Base-by-base conservation (phyloP, 2,113 vertebrate species). In the Crotophaga sulcirostris region DNA sequence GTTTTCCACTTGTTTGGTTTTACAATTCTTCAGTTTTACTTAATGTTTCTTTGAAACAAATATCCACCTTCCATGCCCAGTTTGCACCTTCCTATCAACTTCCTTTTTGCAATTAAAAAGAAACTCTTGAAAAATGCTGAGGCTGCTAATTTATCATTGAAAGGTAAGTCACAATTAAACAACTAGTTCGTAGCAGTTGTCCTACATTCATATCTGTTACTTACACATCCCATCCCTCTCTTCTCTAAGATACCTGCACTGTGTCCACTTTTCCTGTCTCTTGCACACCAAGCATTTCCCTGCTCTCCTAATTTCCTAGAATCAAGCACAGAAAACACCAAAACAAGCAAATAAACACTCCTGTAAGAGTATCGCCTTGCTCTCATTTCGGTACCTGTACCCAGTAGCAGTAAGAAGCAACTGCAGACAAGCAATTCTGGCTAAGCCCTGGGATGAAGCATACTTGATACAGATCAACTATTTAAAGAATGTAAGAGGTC, bases 401-500 rank as follows among this genome's bases (percentile, higher is more conserved):
- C 45, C 55, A 59, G 55, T 34, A 73, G 51, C 63, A 83, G 55
- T 10, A 74, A 90, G 82, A 83, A 90, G 78, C 42, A 51, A 80
- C 4, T 63, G 75, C 70, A 95, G 84, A 84, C 38, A 74, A 55
- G 94, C 81, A 94, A 63, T 68, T 94, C 51, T 2, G 1, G 84
- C 84, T 97, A 94, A 97, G 87, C 94, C 93, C 78, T 77, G 78
- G 87, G 95, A 97, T 94, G 93, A 96, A 85, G 94, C 91, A 56
- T 9, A 44, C 93, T 96, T 91, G 94, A 93, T 85, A 87, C 51
- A 95, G 95, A 95, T 96, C 91, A 96, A 90, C 96, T 97, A 97
- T 97, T 96, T 97, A 95, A 96, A 74, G 94, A 97, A 96, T 80
- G 78, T 93, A 90, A 94, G 93, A 96, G 42, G 87, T 69, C 85